These are phyloP conservation scores for Vimba vimba DNA, from an alignment of 2,113 vertebrate genomes.

Conservation along the genomic window DNA sequence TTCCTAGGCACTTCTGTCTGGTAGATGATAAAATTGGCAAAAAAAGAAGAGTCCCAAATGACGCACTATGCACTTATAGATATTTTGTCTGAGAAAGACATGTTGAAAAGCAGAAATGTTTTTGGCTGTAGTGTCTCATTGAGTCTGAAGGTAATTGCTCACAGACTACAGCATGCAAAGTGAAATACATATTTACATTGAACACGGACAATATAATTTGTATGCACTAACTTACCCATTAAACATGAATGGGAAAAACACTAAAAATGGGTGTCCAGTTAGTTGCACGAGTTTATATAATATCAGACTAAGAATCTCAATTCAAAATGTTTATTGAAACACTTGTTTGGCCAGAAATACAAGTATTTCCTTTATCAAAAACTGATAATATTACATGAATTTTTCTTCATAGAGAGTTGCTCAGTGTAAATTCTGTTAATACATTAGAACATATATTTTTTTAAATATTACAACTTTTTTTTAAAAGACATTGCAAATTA, in stretches of 20 bases:
- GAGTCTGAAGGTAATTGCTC: too few relatives aligned
- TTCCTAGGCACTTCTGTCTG: neutral
- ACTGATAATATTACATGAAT: conserved; percentile 10
- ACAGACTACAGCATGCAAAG: too few relatives aligned
- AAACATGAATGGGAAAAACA: neutral
- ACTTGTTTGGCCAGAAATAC: conserved; percentile 31
- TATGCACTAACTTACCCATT: too few relatives aligned
- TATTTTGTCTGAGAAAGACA: too few relatives aligned
- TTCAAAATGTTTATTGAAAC: conserved; percentile 15
- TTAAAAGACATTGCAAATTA: conserved; percentile 80
- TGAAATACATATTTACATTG: too few relatives aligned
- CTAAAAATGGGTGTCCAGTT: too few relatives aligned
- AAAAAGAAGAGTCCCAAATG: too few relatives aligned
- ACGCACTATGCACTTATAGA: too few relatives aligned
- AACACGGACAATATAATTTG: too few relatives aligned
- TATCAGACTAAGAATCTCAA: neutral
- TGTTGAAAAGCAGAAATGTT: too few relatives aligned
- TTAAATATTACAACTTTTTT: conserved; percentile 78
- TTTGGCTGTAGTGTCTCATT: too few relatives aligned
- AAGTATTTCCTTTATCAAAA: conserved; percentile 41
- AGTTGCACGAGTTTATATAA: neutral
- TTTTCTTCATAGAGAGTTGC: conserved; percentile 3
- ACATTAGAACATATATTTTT: conserved; percentile 80
- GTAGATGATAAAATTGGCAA: neutral
- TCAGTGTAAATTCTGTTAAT: conserved; percentile 81